Conservation (phyloP, 2,113 vertebrate species). For the Rutilus rutilus region DNA sequence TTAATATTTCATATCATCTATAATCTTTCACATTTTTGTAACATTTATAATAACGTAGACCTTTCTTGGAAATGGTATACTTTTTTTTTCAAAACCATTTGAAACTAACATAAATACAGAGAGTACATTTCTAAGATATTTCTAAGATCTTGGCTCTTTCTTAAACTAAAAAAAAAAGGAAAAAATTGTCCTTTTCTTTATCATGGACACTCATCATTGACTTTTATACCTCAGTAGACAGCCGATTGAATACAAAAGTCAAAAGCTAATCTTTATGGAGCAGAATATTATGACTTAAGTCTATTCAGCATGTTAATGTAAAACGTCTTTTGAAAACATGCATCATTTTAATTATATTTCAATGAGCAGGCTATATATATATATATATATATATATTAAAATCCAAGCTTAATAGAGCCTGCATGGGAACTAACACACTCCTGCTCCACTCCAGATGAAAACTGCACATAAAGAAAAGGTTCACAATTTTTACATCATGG, state of each 20-base stretch:
- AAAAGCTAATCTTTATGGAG: slow-evolving; percentile 7
- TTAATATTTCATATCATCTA: neutral
- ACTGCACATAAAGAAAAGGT: slow-evolving; percentile 41
- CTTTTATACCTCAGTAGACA: neutral
- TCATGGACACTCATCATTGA: neutral
- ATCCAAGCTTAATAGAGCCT: slow-evolving; percentile 1
- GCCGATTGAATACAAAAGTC: neutral
- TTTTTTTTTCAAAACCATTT: neutral
- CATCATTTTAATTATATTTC: slow-evolving; percentile 14
- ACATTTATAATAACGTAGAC: neutral
- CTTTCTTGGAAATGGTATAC: neutral
- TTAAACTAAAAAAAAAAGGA: neutral
- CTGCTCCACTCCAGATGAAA: slow-evolving; percentile 36
- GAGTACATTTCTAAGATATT: neutral
- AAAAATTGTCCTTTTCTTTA: neutral
- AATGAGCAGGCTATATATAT: neutral
- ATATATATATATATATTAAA: too few relatives aligned
- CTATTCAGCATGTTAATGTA: slow-evolving; percentile 19
- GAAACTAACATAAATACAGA: neutral
- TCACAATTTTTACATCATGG: slow-evolving; percentile 51
- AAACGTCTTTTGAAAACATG: slow-evolving; percentile 5
- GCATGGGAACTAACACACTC: neutral
- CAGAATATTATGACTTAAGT: slow-evolving; percentile 9
- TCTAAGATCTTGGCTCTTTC: neutral
- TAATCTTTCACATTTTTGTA: neutral